Evolutionary conservation across 2,113 vertebrate species (phyloP).

Genomic region (Seriola aureovittata): DNA sequence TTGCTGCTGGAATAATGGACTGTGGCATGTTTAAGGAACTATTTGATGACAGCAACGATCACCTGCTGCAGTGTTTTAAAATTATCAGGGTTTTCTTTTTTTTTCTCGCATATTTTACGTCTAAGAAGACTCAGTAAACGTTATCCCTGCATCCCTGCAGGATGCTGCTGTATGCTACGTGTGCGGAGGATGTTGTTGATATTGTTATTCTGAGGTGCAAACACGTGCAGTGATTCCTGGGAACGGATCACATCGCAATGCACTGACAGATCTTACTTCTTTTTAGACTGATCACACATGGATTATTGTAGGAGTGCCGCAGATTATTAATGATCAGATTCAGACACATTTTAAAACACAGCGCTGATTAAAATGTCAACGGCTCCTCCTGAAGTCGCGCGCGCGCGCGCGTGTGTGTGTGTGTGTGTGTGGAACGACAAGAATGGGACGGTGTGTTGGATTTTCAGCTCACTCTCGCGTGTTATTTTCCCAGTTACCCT

Average conservation of each 20-base stretch:
- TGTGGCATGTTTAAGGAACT: conserved; percentile 2
- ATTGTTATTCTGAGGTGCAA: conserved; percentile 53
- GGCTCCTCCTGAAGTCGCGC: background rate
- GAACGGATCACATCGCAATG: conserved; percentile 31
- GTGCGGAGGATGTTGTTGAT: conserved; percentile 37
- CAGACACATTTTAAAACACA: background rate
- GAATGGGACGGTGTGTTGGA: background rate
- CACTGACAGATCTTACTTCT: background rate
- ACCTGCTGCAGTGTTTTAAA: background rate
- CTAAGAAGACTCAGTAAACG: background rate
- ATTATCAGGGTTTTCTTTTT: background rate
- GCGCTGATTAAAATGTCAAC: conserved; percentile 17
- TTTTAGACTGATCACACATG: background rate
- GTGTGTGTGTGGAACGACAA: background rate
- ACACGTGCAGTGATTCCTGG: conserved; percentile 59
- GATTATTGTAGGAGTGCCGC: conserved; percentile 4
- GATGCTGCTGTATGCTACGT: conserved; percentile 14
- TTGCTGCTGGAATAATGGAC: background rate
- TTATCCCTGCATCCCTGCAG: conserved; percentile 1
- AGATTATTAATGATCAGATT: conserved; percentile 18
- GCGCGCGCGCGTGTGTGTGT: background rate
- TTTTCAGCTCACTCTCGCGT: conserved; percentile 14
- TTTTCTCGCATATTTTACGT: background rate
- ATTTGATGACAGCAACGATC: background rate
- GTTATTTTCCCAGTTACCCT: conserved; percentile 65